A percentile compares a stretch with the other conserved stretches of the same genome.
These are phyloP conservation scores for Colostygia pectinataria DNA, from an alignment of 2,888 invertebrate species.

Conservation along the genomic window DNA sequence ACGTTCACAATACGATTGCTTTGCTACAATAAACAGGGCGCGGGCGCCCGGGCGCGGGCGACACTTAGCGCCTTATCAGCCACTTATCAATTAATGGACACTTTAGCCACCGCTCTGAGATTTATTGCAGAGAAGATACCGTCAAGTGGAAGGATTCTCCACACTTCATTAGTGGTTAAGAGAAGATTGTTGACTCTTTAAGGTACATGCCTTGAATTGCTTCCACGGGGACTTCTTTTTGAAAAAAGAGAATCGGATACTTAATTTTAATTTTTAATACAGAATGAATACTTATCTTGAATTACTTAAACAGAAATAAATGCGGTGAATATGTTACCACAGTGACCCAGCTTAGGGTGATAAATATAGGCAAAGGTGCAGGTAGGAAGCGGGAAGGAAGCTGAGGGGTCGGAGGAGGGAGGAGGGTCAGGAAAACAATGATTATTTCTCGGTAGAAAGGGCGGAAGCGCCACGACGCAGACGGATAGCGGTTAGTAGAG, in stretches of 20 bases:
- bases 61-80: conserved; percentile 11
- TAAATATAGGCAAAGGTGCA: conserved; percentile 16
- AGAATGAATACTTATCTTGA: background rate
- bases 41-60: background rate
- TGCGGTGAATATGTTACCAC: conserved; percentile 10
- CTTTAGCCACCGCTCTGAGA: conserved; percentile 8
- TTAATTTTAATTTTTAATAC: background rate
- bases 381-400: conserved; percentile 4
- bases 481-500: conserved; percentile 17
- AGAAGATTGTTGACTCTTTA: too few relatives aligned
- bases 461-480: conserved; percentile 19
- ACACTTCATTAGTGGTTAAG: conserved; percentile 13
- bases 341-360: conserved; percentile 13
- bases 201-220: too few relatives aligned
- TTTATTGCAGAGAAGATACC: conserved; percentile 16
- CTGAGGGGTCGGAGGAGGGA: background rate
- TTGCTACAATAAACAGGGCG: background rate
- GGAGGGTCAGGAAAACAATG: conserved; percentile 19
- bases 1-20: too few relatives aligned
- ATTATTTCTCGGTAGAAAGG: conserved; percentile 20
- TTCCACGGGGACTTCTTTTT: too few relatives aligned
- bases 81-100: conserved; percentile 23
- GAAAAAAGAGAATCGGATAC: background rate
- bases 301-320: conserved; percentile 1
- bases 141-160: conserved; percentile 7